Percentiles rank a stretch among this genome's conserved stretches.
phyloP scores from a whole-genome alignment of 2,797 vertebrate species.

The Galago senegalensis region DNA sequence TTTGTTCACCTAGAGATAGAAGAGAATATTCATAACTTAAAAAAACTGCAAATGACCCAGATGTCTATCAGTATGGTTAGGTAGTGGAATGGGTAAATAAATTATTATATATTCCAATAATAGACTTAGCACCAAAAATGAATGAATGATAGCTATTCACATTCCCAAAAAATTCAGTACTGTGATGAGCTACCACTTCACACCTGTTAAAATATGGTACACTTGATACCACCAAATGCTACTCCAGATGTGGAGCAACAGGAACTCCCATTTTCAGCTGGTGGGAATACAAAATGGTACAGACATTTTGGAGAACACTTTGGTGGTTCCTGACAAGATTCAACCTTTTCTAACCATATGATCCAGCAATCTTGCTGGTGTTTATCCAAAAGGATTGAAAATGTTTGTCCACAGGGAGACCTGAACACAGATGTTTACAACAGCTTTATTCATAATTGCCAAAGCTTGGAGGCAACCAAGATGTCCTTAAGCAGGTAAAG shows the following conservation, averaged over 20 bases:
- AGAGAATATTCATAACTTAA: background rate
- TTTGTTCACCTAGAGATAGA: background rate
- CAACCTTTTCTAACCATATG: background rate
- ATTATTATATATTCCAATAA: background rate
- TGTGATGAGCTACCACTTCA: background rate
- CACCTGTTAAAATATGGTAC: background rate
- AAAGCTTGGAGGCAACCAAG: background rate
- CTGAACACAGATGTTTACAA: background rate
- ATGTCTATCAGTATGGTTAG: background rate
- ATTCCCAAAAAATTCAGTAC: background rate
- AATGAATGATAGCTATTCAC: background rate
- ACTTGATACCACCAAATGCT: background rate
- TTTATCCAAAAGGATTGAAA: background rate
- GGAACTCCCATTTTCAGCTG: background rate
- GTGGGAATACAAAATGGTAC: background rate
- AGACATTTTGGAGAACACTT: background rate
- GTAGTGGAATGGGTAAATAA: background rate
- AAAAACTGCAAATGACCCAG: background rate
- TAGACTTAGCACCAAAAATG: background rate
- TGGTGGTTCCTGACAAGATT: background rate
- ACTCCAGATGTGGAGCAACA: background rate
- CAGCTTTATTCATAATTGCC: background rate
- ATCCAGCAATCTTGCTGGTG: background rate
- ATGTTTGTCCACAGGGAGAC: background rate
- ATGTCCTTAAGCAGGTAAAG: background rate